Evolutionary conservation across 2,797 vertebrate genomes (phyloP), one percentile per base, ranked within the genome.

Genomic region (Pangasius sanitwongsei): DNA sequence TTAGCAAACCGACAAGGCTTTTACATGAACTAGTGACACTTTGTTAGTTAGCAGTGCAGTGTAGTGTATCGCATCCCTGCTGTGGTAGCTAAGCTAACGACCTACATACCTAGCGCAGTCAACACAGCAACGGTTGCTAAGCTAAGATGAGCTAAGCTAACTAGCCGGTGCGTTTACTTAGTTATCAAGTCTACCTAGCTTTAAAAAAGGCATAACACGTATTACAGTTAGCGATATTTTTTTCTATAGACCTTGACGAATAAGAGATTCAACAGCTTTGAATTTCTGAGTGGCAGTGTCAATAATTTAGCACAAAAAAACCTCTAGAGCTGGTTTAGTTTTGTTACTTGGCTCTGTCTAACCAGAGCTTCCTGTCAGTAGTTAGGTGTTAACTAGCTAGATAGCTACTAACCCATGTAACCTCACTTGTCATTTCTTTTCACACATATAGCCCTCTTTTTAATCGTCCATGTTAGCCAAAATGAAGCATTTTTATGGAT

Each of bases 91-190:
- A 82, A 87, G 85, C 85, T 77, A 86, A 53, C 74, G 75, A 82
- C 65, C 37, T 31, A 72, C 65, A 74, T 44, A 53, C 81, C 69
- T 44, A 80, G n/a, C 44, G 5, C 12, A 59, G 78, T 48, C 78
- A 84, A 89, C 89, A 89, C 86, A 84, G 89, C 72, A 89, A 78
- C 89, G 86, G 86, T 85, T 77, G 48, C 86, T 50, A 82, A 81
- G 83, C 65, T 85, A 20, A 81, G 8, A 48, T 63, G 84, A 83
- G 18, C 31, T 57, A 53, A 81, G 25, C 85, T 86, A 48, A 63
- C 57, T 74, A 78, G 37, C 34, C 85, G 23, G 69, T 75, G 28
- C 31, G 41, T 78, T 44, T 48, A 77, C 85, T 77, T 77, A 18
- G 4, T 61, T 16, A 11, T 20, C 50, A 85, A 53, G n/a, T 85